Evolutionary conservation across 2,113 vertebrate species (phyloP), one percentile per base, ranked within the genome.

Genomic region (Carollia perspicillata): DNA sequence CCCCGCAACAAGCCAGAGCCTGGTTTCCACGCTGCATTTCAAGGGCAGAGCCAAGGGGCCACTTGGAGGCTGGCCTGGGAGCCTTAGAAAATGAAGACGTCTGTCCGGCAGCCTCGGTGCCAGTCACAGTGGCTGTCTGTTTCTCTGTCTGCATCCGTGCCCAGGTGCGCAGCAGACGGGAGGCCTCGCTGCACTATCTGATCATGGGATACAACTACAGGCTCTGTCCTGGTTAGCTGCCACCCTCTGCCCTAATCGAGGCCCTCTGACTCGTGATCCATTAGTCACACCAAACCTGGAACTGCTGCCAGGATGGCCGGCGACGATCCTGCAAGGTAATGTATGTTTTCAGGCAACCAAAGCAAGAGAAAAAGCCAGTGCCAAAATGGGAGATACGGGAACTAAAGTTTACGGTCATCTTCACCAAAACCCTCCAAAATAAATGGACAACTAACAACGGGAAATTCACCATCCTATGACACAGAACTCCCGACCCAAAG

Each of bases 31-130:
- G 9, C 84, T 55, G 81, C 89, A 14, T 44, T 75, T 33, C 42
- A 92, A 90, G 35, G 55, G 44, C 51, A 93, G 81, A 72, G 85
- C 81, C 60, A 0, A 0, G 1, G 30, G 35, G 37, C 17, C 66
- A 12, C 51, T 58, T 72, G 93, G 92, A 49, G 93, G 92, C 0
- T 0, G 22, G 78, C 88, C 95, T 58, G 16, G 47, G 55, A 92
- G 65, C n/a, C 81, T 93, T 90, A 91, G 79, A 55, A 87, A 94
- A 68, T 22, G 33, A 89, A 98, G 84, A 55, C 14, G 17, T 69
- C 60, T 75, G 40, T 53, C 11, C 88, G 44, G 13, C 53, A 77
- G 51, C 88, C 89, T 42, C 23, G 6, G 35, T 18, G 53, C 23
- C 71, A 44, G 69, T n/a, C 60, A 55, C 90, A 97, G 14, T 14